Base-by-base conservation (phyloP, 2,888 invertebrate species). In the Parthenolecanium corni region DNA sequence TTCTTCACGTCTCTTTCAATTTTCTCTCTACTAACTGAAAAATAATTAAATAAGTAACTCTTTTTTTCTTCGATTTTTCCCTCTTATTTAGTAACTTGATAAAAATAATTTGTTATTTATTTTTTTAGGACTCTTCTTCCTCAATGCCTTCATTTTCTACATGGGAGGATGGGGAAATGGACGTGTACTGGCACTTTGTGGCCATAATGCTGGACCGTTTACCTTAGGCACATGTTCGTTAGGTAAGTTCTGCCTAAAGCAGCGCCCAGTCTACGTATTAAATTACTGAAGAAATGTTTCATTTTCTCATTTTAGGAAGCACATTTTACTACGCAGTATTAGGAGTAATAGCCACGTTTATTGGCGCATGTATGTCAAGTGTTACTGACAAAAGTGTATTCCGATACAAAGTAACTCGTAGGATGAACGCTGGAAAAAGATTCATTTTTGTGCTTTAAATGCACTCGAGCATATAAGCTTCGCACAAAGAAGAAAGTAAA, bases 71-170 rank as follows among this genome's bases (percentile, higher is more conserved):
- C n/a, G n/a, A n/a, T n/a, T n/a, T n/a, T n/a, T n/a, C n/a, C n/a
- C n/a, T n/a, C n/a, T n/a, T n/a, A n/a, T n/a, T n/a, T n/a, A n/a
- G n/a, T n/a, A n/a, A n/a, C n/a, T n/a, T n/a, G n/a, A n/a, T n/a
- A 31, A 31, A 6, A 6, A 31, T 31, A 31, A 9, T 9, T 31
- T 31, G 31, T 4, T 31, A 31, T 9, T 31, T 31, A 18, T n/a
- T 3, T 24, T 58, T 61, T 49, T 16, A 61, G 61, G 61, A 1
- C 49, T 61, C 23, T 51, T 61, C 18, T 61, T 47, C 47, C 16
- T 51, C 16, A 61, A 61, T 40, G 61, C 61, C n/a, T 61, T 61
- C 51, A 61, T 61, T 9, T 61, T 61, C 18, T 61, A 51, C 40
- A 61, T 61, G 61, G 61, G 61, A 21, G 61, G 61, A 18, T 61